Percentiles rank a stretch among this genome's conserved stretches.
phyloP scores from a whole-genome alignment of 1,140 invertebrate species.

The Doryteuthis pealeii region DNA sequence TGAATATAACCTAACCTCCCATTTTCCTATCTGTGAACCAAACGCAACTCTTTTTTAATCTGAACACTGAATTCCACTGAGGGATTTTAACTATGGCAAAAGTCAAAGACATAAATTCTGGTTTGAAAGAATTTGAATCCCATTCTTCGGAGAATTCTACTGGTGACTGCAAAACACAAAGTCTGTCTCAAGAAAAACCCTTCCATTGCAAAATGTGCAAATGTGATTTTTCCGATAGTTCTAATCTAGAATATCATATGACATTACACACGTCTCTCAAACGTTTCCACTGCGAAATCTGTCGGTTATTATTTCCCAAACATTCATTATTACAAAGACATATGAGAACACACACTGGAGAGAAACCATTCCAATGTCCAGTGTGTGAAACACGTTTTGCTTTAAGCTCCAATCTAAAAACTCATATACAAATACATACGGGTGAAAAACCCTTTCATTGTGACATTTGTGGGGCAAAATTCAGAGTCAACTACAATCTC shows the following conservation, averaged over 20 bases:
- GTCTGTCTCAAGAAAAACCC: constrained; percentile 11
- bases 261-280: constrained; percentile 10
- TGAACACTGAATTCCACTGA: too few species aligned
- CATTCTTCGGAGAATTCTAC: not conserved
- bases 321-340: constrained; percentile 11
- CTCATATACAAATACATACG: constrained; percentile 12
- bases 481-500: not conserved
- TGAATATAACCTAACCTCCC: too few species aligned
- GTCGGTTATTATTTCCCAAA: constrained; percentile 1
- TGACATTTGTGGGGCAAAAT: constrained; percentile 9
- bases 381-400: constrained; percentile 11
- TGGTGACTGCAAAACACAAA: not conserved
- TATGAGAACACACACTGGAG: constrained; percentile 11
- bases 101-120: too few species aligned
- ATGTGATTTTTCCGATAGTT: not conserved
- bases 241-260: constrained; percentile 9
- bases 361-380: constrained; percentile 11
- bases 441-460: constrained; percentile 10
- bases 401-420: not conserved
- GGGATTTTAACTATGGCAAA: too few species aligned
- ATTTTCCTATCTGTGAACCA: too few species aligned
- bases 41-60: too few species aligned
- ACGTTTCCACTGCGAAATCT: constrained; percentile 10
- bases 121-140: constrained; percentile 3
- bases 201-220: constrained; percentile 13